phyloP scores from a whole-genome alignment of 2,797 vertebrate species.

The Hylomyscus alleni region DNA sequence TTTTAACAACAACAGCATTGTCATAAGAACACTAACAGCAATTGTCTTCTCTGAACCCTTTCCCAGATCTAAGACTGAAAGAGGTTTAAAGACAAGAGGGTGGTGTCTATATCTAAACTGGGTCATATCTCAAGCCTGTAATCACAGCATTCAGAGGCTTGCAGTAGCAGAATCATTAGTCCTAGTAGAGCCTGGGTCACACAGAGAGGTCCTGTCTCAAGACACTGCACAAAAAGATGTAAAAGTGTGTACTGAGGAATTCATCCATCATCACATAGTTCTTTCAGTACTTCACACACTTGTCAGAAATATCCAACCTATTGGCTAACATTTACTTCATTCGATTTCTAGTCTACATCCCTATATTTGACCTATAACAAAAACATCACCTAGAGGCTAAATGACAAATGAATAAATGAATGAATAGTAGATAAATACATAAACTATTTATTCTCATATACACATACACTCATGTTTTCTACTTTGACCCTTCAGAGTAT shows the following conservation, averaged over 20 bases:
- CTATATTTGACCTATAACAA: slow-evolving; percentile 7
- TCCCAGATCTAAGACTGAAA: not conserved
- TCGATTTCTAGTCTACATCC: not conserved
- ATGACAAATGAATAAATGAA: not conserved
- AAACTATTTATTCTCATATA: not conserved
- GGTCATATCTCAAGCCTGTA: not conserved
- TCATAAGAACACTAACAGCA: not conserved
- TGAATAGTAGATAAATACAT: not conserved
- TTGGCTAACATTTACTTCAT: not conserved
- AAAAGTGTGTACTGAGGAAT: not conserved
- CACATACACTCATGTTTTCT: not conserved
- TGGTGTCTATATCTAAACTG: not conserved
- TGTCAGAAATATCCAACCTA: not conserved
- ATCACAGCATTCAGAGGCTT: not conserved
- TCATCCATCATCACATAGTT: not conserved
- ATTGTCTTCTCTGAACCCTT: not conserved
- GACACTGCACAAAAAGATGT: not conserved
- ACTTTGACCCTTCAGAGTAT: not conserved
- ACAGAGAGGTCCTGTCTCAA: not conserved
- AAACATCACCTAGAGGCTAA: not conserved
- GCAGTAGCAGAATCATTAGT: not conserved
- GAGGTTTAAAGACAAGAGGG: not conserved
- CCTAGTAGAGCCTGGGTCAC: not conserved
- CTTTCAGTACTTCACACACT: not conserved
- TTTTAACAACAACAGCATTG: not conserved